These are phyloP conservation scores for Lepisosteus osseus DNA, from an alignment of 2,113 vertebrate species.

Conservation along the genomic window DNA sequence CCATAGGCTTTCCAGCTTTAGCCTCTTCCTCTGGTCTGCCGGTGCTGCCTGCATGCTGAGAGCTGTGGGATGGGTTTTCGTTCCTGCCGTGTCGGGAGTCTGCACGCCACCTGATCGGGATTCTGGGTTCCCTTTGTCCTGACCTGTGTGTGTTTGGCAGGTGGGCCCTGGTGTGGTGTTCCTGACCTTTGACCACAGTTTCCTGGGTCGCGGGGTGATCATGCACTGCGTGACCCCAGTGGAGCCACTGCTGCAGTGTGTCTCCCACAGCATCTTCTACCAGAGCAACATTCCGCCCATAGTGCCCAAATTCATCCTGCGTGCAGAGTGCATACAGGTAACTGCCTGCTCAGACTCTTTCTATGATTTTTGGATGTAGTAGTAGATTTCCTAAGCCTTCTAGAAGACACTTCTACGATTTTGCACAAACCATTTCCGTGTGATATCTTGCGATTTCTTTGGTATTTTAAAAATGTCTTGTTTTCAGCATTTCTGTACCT, in stretches of 20 bases:
- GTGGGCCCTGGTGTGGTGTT: constrained; percentile 76
- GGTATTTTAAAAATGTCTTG: too few relatives aligned
- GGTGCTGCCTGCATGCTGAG: too few relatives aligned
- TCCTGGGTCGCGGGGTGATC: constrained; percentile 70
- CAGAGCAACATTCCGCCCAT: constrained; percentile 58
- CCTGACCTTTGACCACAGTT: constrained; percentile 61
- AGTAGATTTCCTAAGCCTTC: too few relatives aligned
- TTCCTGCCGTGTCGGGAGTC: background rate
- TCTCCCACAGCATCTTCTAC: constrained; percentile 75
- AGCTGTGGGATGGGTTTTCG: too few relatives aligned
- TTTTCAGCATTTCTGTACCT: background rate
- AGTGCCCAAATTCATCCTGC: constrained; percentile 75
- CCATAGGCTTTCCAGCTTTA: too few relatives aligned
- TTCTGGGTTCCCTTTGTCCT: too few relatives aligned
- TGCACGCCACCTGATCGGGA: too few relatives aligned
- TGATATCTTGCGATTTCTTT: too few relatives aligned
- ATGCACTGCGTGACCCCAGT: constrained; percentile 74
- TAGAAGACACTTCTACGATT: too few relatives aligned
- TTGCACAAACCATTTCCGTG: too few relatives aligned
- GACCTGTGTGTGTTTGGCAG: constrained; percentile 44
- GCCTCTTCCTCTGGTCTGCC: too few relatives aligned
- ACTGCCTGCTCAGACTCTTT: background rate
- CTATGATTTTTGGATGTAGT: too few relatives aligned
- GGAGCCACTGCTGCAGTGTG: constrained; percentile 75
- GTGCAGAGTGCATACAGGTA: constrained; percentile 73